Base-by-base conservation (phyloP, 1,140 invertebrate species). In the Drosophila bipectinata region DNA sequence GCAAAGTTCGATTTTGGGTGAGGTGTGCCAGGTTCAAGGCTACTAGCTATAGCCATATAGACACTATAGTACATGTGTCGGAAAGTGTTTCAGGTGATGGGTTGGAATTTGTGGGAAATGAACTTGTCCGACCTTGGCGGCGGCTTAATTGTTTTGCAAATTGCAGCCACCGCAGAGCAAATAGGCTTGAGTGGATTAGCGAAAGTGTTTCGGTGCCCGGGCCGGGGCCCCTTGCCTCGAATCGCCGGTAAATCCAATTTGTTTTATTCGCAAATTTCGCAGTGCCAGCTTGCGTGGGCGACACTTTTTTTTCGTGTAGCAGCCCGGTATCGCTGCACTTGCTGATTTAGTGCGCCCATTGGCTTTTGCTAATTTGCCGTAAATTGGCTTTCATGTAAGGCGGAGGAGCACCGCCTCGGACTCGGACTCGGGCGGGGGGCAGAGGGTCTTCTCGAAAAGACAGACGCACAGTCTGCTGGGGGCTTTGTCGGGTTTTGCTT, bases 401-500 rank as follows among this genome's bases (percentile, higher is more conserved):
- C 52, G 59, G 10, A 12, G 21, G 7, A 12, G 54, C 26, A 10
- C n/a, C 26, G 45, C 24, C 54, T 26, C 4, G 12, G 12, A 49
- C 26, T 10, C n/a, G 21, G 45, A 30, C 53, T 21, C 4, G 12
- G 12, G 14, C 1, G 21, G 26, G 49, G 41, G 34, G 10, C 7
- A 56, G 37, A 28, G 55, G 52, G 71, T 30, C n/a, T 48, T 66
- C 39, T 72, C 47, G 34, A 45, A 63, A 37, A 26, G 7, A 72
- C 66, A 62, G 80, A 78, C 79, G 47, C 18, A 41, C 47, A 76
- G 80, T 79, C 80, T 84, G 80, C 77, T 76, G 80, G 76, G 80
- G 80, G 80, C 68, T 81, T 85, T 85, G 81, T 77, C 83, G 80
- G 80, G 80, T 68, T 83, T 85, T 81, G 66, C 67, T 73, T 76